Percentiles rank a stretch among this genome's conserved stretches.
These are phyloP conservation scores for Chelon labrosus DNA, from an alignment of 2,797 vertebrate genomes.

Conservation along the genomic window DNA sequence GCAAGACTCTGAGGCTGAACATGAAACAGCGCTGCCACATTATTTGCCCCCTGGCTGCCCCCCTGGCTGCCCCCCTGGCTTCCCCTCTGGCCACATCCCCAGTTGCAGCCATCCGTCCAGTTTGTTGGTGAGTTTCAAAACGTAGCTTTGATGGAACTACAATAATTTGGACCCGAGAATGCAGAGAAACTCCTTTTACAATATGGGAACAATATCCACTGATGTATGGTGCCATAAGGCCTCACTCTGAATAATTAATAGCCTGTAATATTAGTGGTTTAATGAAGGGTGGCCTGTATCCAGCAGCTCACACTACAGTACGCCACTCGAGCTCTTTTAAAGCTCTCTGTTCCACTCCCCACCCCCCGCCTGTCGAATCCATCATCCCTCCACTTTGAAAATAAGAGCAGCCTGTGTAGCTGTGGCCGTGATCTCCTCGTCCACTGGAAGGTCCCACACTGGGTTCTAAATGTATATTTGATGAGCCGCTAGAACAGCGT, in stretches of 20 bases:
- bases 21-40: too few species aligned
- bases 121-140: slow-evolving; percentile 9
- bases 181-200: not conserved
- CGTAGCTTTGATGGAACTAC: not conserved
- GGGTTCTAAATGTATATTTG: slow-evolving; percentile 58
- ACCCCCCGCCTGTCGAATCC: slow-evolving; percentile 9
- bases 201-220: slow-evolving; percentile 33
- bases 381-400: slow-evolving; percentile 43
- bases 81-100: too few species aligned
- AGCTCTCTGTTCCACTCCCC: slow-evolving; percentile 15
- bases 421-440: slow-evolving; percentile 14
- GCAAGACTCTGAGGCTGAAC: too few species aligned
- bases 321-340: slow-evolving; percentile 24
- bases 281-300: slow-evolving; percentile 54
- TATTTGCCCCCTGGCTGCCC: too few species aligned
- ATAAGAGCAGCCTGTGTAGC: slow-evolving; percentile 17
- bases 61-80: too few species aligned
- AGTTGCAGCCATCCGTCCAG: not conserved
- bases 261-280: slow-evolving; percentile 55
- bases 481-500: slow-evolving; percentile 46
- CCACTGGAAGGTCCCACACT: slow-evolving; percentile 33
- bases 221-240: slow-evolving; percentile 55
- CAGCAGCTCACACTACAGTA: slow-evolving; percentile 36
- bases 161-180: not conserved
- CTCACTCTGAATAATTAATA: slow-evolving; percentile 67